Percentiles rank a stretch among this genome's conserved stretches.
Conservation (phyloP, 2,888 invertebrate species). For the Protonemura montana region DNA sequence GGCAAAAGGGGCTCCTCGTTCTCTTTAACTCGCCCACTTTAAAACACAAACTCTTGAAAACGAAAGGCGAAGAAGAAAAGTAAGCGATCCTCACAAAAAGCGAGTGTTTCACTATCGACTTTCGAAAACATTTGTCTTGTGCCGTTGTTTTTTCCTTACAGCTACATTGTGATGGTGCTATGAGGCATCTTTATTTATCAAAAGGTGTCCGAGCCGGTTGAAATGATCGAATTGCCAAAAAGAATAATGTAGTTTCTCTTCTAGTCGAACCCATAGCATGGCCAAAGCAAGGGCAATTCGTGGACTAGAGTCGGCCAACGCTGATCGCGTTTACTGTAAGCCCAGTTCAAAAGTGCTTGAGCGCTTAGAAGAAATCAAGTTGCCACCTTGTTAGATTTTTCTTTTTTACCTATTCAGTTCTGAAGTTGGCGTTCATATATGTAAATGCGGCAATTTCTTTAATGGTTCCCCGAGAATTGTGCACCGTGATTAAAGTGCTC, state of each 20-base stretch:
- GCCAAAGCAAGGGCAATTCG: background rate
- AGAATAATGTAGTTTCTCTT: background rate
- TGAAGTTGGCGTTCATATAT: background rate
- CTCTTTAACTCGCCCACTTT: background rate
- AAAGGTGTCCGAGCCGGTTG: background rate
- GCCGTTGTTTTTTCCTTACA: background rate
- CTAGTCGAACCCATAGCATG: background rate
- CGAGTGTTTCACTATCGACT: constrained; percentile 9
- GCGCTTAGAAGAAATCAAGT: background rate
- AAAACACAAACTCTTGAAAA: background rate
- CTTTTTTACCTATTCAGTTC: background rate
- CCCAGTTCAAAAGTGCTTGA: background rate
- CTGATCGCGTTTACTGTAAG: background rate
- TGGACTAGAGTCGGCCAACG: background rate
- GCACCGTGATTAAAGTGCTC: background rate
- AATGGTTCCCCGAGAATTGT: constrained; percentile 7
- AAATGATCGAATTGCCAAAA: background rate
- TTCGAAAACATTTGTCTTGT: background rate
- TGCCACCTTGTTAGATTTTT: background rate
- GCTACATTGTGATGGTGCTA: background rate
- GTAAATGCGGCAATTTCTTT: constrained; percentile 22
- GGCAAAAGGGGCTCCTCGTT: background rate
- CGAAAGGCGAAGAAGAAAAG: background rate
- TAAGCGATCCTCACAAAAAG: background rate
- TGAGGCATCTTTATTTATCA: constrained; percentile 5